Evolutionary conservation across 2,113 vertebrate species (phyloP).

Genomic region (Trogon surrucura): DNA sequence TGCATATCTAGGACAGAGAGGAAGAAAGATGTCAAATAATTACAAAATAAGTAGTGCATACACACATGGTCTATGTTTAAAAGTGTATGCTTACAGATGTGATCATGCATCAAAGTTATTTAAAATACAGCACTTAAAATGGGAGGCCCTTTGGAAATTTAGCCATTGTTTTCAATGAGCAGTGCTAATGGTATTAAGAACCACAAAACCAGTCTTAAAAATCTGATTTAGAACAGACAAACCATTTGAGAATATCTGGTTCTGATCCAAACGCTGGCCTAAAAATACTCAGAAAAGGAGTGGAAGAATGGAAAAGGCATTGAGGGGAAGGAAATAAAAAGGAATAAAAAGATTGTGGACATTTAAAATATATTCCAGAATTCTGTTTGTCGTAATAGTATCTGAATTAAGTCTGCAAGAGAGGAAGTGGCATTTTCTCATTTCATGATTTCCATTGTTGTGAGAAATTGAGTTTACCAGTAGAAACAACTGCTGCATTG

Average conservation of each 20-base stretch:
- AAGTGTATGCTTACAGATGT: background rate
- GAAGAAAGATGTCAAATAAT: constrained; percentile 5
- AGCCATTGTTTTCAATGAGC: background rate
- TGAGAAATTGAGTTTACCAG: background rate
- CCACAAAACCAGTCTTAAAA: background rate
- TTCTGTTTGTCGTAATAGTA: background rate
- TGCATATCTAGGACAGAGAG: constrained; percentile 77
- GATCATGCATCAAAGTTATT: background rate
- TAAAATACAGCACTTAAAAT: background rate
- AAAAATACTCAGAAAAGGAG: background rate
- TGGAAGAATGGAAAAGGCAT: background rate
- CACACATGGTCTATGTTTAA: background rate
- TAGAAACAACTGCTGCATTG: background rate
- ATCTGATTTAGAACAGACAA: background rate
- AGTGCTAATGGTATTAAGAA: background rate
- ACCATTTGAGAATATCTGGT: background rate
- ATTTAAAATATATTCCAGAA: background rate
- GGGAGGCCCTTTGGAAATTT: background rate
- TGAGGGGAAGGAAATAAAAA: background rate
- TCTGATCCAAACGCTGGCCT: background rate
- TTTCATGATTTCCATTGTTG: background rate
- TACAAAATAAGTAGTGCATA: background rate
- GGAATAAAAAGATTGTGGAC: background rate
- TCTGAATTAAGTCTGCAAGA: background rate
- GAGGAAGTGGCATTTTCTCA: background rate